These are phyloP conservation scores for Plecturocebus donacophilus DNA, from an alignment of 2,113 vertebrate species.

Conservation along the genomic window DNA sequence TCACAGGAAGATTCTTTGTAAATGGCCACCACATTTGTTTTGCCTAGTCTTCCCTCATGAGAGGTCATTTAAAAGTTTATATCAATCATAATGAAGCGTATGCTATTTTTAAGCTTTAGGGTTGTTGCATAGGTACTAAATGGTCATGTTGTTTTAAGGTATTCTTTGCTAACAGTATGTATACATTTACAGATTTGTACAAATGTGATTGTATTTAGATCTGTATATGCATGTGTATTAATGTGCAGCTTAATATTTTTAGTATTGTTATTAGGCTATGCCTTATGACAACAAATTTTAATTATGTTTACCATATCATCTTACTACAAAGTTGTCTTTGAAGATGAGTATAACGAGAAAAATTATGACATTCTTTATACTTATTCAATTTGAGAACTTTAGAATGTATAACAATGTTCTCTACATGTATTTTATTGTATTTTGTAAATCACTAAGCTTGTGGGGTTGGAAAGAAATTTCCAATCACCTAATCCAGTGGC, in stretches of 20 bases:
- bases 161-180: conserved; percentile 3
- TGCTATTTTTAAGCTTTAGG: background rate
- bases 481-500: background rate
- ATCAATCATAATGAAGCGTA: background rate
- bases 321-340: conserved; percentile 47
- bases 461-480: background rate
- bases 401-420: conserved; percentile 2
- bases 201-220: background rate
- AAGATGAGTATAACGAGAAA: conserved; percentile 9
- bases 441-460: background rate
- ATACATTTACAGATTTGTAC: background rate
- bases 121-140: conserved; percentile 12
- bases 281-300: background rate
- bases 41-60: background rate
- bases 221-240: background rate
- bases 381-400: conserved; percentile 6
- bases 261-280: background rate
- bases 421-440: background rate
- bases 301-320: background rate
- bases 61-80: background rate
- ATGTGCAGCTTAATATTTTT: background rate
- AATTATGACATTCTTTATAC: conserved; percentile 19
- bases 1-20: background rate
- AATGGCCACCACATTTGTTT: background rate
- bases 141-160: background rate